Conservation (phyloP, 1,140 invertebrate species). For the Hylaeus volcanicus region DNA sequence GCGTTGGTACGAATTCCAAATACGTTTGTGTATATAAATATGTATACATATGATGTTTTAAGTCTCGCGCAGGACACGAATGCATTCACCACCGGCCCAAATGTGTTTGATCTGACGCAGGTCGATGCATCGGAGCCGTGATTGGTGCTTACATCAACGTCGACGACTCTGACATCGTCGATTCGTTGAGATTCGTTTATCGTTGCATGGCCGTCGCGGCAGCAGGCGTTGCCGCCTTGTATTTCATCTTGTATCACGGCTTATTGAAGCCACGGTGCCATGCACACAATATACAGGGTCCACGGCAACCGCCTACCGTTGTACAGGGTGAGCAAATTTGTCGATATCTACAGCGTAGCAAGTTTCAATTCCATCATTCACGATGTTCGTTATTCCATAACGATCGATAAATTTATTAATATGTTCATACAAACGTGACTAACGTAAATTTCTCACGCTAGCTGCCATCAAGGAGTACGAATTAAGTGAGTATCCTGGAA, state of each 20-base stretch:
- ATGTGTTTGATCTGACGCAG: slow-evolving; percentile 69
- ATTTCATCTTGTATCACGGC: slow-evolving; percentile 87
- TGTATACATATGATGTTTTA: too few species aligned
- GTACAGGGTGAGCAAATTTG: slow-evolving; percentile 74
- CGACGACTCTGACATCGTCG: slow-evolving; percentile 67
- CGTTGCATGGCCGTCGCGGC: slow-evolving; percentile 84
- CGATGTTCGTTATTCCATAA: too few species aligned
- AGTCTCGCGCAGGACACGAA: too few species aligned
- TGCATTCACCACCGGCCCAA: neutral
- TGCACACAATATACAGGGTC: slow-evolving; percentile 82
- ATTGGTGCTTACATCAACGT: slow-evolving; percentile 82
- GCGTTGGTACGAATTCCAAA: slow-evolving; percentile 83
- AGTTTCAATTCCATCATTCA: too few species aligned
- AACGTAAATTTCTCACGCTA: slow-evolving; percentile 46
- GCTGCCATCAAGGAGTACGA: slow-evolving; percentile 69
- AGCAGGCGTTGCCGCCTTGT: slow-evolving; percentile 83
- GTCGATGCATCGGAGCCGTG: slow-evolving; percentile 85
- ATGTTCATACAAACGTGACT: neutral
- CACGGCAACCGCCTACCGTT: slow-evolving; percentile 79
- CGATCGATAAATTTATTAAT: too few species aligned
- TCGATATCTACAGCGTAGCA: neutral
- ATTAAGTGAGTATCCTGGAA: slow-evolving; percentile 61
- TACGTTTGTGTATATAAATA: neutral
- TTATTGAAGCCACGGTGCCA: slow-evolving; percentile 86
- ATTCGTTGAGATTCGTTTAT: slow-evolving; percentile 79